Base-by-base conservation (phyloP, 2,888 invertebrate genomes). In the Pammene aurita region DNA sequence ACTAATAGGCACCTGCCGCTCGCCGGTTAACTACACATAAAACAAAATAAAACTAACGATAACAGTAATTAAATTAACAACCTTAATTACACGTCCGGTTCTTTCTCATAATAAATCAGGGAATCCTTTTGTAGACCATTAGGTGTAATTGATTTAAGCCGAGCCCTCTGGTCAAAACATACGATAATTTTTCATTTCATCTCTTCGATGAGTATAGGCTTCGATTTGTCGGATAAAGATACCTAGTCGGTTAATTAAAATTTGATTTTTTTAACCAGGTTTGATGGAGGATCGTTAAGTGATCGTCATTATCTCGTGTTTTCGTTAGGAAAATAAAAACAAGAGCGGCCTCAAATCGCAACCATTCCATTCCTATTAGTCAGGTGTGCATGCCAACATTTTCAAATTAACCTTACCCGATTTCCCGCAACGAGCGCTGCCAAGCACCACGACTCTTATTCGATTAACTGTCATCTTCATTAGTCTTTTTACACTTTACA, bases 401-500 rank as follows among this genome's bases (percentile, higher is more conserved):
- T 74, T 67, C 66, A 70, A 74, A 73, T 74, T 74, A 80, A 77
- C 85, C 94, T 94, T 89, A 96, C 96, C 96, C 80, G 96, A 95
- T 92, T 96, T 96, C 84, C 96, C 96, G 86, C 95, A 95, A 81
- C 95, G 93, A 79, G 95, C 93, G 89, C 95, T 95, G 80, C 96
- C 96, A 81, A 96, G 94, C 85, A 96, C 95, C 87, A 95, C 96
- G 80, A 96, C 95, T 90, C 95, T 94, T 91, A 96, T 95, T 93
- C 95, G 94, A 93, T 95, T 95, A 83, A 95, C 94, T 90, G 96
- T 95, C 92, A 96, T 96, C 95, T 96, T 96, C 90, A 90, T 92
- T 77, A 78, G 83, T 87, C 82, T 80, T 74, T 77, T 63, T 71
- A 76, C 83, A 85, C 88, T 80, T 74, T 75, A 80, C 86, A 84